These are phyloP conservation scores for Ditylenchus weischeri DNA, from an alignment of 2,888 invertebrate species.

Conservation along the genomic window DNA sequence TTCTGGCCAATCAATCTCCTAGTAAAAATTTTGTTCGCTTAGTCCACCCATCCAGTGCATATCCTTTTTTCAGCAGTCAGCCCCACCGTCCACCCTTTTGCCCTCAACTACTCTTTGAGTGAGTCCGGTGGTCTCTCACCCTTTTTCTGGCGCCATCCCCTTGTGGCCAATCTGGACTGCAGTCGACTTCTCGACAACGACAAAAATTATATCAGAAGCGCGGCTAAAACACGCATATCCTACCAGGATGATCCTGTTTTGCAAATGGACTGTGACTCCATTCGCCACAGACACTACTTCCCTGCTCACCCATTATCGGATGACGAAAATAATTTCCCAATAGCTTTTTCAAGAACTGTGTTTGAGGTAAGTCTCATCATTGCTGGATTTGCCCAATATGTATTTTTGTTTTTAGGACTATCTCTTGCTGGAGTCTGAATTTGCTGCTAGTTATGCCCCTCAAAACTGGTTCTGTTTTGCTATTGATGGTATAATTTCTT, in stretches of 20 bases:
- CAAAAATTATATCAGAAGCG: not conserved
- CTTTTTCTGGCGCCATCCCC: not conserved
- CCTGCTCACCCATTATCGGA: no score
- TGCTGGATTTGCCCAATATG: no score
- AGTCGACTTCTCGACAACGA: not conserved
- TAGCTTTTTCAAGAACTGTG: conserved; percentile 29
- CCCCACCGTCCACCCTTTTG: no score
- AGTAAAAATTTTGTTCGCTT: no score
- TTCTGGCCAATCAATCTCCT: no score
- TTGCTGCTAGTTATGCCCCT: conserved; percentile 19
- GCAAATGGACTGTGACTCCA: conserved; percentile 24
- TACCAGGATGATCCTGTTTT: not conserved
- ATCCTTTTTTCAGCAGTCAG: no score
- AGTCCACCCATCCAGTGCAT: no score
- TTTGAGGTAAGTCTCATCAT: conserved; percentile 10
- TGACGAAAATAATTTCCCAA: conserved; percentile 3
- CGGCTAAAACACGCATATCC: not conserved
- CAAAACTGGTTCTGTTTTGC: conserved; percentile 11
- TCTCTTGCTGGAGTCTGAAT: conserved; percentile 14
- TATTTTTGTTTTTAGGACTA: conserved; percentile 15
- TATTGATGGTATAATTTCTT: no score
- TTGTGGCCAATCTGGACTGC: conserved; percentile 2
- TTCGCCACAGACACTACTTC: no score
- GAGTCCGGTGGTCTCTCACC: not conserved
- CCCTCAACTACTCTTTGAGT: no score